Conservation (phyloP, 2,113 vertebrate genomes). For the Macheiramphus alcinus region DNA sequence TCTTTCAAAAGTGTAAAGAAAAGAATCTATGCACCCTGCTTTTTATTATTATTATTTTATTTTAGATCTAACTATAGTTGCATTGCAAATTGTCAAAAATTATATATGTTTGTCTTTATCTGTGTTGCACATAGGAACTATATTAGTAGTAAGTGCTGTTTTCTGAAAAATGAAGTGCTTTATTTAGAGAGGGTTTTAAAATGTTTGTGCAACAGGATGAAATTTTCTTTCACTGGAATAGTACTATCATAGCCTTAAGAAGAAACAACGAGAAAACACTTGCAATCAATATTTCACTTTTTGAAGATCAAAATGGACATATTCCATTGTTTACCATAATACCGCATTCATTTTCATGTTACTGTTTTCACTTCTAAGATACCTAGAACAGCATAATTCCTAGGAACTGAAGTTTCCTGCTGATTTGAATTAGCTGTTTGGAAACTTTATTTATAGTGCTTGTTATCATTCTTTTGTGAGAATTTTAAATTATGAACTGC, state of each 20-base stretch:
- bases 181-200: not conserved
- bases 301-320: not conserved
- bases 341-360: not conserved
- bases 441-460: not conserved
- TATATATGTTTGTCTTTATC: not conserved
- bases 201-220: not conserved
- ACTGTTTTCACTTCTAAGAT: not conserved
- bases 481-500: not conserved
- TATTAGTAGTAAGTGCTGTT: not conserved
- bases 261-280: not conserved
- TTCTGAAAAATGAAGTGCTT: not conserved
- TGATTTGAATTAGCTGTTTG: not conserved
- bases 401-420: not conserved
- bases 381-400: not conserved
- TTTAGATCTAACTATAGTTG: not conserved
- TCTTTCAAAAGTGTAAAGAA: not conserved
- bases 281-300: not conserved
- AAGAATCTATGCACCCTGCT: not conserved
- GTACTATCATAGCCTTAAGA: not conserved
- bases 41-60: not conserved
- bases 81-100: not conserved
- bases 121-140: not conserved
- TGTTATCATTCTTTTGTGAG: not conserved
- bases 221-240: not conserved
- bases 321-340: not conserved